phyloP scores from a whole-genome alignment of 2,113 vertebrate genomes.

The Myiopsitta monachus region DNA sequence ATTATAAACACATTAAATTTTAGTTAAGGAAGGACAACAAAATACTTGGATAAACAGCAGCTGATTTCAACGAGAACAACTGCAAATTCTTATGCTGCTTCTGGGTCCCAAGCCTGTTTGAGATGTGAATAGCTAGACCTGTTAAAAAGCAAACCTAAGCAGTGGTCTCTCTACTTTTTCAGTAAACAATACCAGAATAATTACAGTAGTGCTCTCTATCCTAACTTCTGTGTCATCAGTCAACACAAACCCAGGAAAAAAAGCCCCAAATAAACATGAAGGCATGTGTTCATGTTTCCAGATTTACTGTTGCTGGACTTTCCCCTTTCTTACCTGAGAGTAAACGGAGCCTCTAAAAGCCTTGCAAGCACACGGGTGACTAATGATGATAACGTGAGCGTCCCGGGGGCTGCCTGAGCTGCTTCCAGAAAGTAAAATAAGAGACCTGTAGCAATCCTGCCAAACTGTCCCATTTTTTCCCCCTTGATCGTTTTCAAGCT shows the following conservation, averaged over 20 bases:
- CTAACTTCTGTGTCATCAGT: background rate
- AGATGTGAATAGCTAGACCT: background rate
- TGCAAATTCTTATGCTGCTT: background rate
- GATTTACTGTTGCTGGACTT: constrained; percentile 9
- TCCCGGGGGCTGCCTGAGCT: background rate
- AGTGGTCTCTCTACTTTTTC: background rate
- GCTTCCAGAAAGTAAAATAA: background rate
- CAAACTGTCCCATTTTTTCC: background rate
- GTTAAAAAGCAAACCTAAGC: background rate
- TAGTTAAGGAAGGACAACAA: background rate
- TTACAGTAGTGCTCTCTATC: background rate
- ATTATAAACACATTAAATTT: background rate
- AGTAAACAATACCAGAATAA: background rate
- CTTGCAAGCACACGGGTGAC: rapidly evolving
- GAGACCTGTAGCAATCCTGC: background rate
- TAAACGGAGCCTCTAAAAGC: background rate
- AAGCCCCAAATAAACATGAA: background rate
- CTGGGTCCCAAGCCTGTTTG: background rate
- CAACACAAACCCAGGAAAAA: background rate
- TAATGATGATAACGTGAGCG: background rate
- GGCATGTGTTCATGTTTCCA: background rate
- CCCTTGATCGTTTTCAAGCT: background rate
- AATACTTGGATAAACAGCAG: background rate
- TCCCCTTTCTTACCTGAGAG: background rate
- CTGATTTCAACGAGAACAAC: background rate